Conservation (phyloP, 1,140 invertebrate species). For the Drosophila truncata region DNA sequence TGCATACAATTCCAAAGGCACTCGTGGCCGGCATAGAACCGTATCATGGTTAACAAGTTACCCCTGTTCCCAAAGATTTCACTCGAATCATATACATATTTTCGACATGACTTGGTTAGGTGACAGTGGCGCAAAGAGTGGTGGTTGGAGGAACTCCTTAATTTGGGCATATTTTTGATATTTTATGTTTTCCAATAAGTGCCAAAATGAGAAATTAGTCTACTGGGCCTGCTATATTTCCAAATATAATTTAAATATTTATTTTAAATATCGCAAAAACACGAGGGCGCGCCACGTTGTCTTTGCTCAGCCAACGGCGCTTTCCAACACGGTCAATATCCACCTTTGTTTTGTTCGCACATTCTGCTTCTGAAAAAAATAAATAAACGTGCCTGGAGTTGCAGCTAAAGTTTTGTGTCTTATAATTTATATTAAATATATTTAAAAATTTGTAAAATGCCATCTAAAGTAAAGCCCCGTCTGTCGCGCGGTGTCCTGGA, state of each 20-base stretch:
- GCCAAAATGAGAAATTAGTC: neutral
- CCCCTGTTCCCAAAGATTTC: constrained; percentile 8
- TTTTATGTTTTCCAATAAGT: neutral
- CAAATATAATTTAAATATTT: constrained; percentile 17
- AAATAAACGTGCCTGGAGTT: constrained; percentile 51
- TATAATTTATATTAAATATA: neutral
- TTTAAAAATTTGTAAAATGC: constrained; percentile 47
- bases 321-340: constrained; percentile 24
- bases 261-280: constrained; percentile 22
- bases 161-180: constrained; percentile 17
- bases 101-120: neutral
- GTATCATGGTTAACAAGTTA: constrained; percentile 32
- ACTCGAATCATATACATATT: no score
- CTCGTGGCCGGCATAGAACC: constrained; percentile 43
- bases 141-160: neutral
- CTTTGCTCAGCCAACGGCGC: neutral
- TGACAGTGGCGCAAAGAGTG: neutral
- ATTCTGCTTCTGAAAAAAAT: constrained; percentile 15
- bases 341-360: constrained; percentile 60
- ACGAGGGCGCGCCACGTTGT: constrained; percentile 44
- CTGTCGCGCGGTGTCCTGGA: constrained; percentile 90
- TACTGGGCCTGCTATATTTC: no score
- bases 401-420: neutral
- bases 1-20: constrained; percentile 37
- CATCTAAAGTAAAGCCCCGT: constrained; percentile 80